Percentiles rank a stretch among this genome's conserved stretches.
Evolutionary conservation across 2,113 vertebrate species (phyloP).

Genomic region (human (Homo sapiens)): DNA sequence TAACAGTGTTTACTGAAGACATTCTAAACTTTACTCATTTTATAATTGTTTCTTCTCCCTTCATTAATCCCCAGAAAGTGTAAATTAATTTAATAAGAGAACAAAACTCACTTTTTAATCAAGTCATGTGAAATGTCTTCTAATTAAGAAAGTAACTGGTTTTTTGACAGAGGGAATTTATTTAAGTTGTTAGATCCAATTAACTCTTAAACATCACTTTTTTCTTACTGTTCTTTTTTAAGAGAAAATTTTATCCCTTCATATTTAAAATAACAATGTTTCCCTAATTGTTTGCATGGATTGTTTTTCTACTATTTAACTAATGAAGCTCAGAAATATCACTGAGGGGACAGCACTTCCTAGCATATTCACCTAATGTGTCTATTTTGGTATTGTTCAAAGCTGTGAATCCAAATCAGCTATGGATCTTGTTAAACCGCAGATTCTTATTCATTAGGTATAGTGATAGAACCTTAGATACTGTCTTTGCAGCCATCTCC

Average conservation of each 20-base stretch:
- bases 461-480: background rate
- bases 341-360: background rate
- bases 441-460: background rate
- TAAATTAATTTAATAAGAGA: background rate
- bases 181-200: slow-evolving; percentile 27
- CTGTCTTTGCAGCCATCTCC: background rate
- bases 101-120: slow-evolving; percentile 7
- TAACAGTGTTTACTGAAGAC: slow-evolving; percentile 58
- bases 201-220: background rate
- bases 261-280: background rate
- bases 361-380: background rate
- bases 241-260: background rate
- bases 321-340: background rate
- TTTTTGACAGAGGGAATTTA: slow-evolving; percentile 1
- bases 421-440: background rate
- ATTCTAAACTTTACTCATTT: slow-evolving; percentile 47
- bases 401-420: background rate
- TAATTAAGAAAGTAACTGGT: slow-evolving; percentile 27
- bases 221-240: background rate
- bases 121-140: slow-evolving; percentile 12
- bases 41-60: slow-evolving; percentile 45
- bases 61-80: slow-evolving; percentile 1
- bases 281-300: background rate
- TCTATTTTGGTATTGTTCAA: background rate
- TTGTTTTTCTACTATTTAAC: background rate